phyloP scores from a whole-genome alignment of 2,888 invertebrate genomes.

The Parnassius apollo region DNA sequence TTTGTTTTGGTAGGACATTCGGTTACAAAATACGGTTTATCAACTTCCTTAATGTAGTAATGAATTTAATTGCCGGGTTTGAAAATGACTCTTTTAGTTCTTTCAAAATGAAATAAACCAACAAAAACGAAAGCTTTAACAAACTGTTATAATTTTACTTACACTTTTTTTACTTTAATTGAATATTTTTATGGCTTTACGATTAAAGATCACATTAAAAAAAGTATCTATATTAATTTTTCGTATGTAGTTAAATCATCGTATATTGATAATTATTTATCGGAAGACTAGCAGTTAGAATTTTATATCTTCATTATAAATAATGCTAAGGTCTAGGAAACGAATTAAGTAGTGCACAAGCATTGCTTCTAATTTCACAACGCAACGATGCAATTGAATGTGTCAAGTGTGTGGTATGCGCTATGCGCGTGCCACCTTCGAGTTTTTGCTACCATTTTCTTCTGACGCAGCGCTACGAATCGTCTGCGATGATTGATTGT shows the following conservation, averaged over 20 bases:
- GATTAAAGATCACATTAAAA: neutral
- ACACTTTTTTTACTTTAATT: no score
- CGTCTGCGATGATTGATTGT: conserved; percentile 63
- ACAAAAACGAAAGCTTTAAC: no score
- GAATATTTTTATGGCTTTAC: no score
- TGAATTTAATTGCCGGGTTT: no score
- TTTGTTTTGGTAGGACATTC: no score
- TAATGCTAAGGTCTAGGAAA: conserved; percentile 11
- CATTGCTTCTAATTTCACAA: conserved; percentile 15
- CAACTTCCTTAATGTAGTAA: no score
- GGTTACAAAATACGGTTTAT: no score
- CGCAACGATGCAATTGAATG: conserved; percentile 33
- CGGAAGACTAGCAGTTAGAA: conserved; percentile 2
- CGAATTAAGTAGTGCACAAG: neutral
- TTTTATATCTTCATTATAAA: neutral
- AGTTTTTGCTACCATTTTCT: conserved; percentile 63
- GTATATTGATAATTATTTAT: neutral
- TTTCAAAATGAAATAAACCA: no score
- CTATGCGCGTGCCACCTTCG: conserved; percentile 46
- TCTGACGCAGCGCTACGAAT: conserved; percentile 49
- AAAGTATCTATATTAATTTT: neutral
- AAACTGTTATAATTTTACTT: no score
- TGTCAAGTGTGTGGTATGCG: conserved; percentile 42
- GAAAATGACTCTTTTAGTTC: no score
- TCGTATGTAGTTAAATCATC: neutral